phyloP scores from a whole-genome alignment of 2,888 invertebrate genomes.

The Euzophera pinguis region DNA sequence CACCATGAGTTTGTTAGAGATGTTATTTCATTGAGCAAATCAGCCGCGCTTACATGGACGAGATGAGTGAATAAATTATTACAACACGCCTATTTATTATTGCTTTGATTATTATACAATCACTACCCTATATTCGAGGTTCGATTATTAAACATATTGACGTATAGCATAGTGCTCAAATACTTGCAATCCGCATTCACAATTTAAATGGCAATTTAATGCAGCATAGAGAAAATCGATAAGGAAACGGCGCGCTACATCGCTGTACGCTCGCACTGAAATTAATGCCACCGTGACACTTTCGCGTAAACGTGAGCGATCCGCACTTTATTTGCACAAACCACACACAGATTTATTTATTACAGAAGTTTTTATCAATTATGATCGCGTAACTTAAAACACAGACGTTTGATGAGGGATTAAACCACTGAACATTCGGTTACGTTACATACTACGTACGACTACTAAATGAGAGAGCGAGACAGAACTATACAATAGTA shows the following conservation, averaged over 20 bases:
- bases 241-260: conserved; percentile 70
- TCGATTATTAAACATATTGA: conserved; percentile 36
- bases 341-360: conserved; percentile 19
- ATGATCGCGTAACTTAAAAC: conserved; percentile 29
- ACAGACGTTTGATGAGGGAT: conserved; percentile 37
- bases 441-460: conserved; percentile 32
- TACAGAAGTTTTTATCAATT: conserved; percentile 25
- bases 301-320: conserved; percentile 37
- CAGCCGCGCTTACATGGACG: conserved; percentile 13
- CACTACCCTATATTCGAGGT: conserved; percentile 33
- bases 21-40: conserved; percentile 15
- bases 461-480: conserved; percentile 49
- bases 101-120: conserved; percentile 24
- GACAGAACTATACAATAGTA: conserved; percentile 45
- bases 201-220: conserved; percentile 69
- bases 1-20: conserved; percentile 19
- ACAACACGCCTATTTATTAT: conserved; percentile 19
- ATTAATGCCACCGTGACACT: conserved; percentile 49
- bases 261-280: conserved; percentile 50
- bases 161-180: conserved; percentile 50
- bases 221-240: conserved; percentile 78
- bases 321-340: conserved; percentile 28
- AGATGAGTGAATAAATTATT: conserved; percentile 10
- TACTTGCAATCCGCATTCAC: conserved; percentile 65
- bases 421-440: conserved; percentile 43